Conservation (phyloP, 2,113 vertebrate genomes). For the Gobiocypris rarus region DNA sequence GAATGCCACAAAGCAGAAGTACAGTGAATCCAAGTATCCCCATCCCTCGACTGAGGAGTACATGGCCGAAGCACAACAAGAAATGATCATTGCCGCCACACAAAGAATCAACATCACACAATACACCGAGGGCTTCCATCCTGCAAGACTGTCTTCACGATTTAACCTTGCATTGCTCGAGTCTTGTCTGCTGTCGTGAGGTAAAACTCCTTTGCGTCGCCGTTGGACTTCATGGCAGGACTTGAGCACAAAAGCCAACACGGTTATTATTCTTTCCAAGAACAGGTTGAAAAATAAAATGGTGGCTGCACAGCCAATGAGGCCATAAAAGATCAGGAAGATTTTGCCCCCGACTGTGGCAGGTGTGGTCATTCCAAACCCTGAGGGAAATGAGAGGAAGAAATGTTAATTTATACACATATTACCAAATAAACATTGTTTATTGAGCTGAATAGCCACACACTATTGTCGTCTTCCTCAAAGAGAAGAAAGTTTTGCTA, state of each 20-base stretch:
- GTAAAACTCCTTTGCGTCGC: constrained; percentile 75
- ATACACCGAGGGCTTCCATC: constrained; percentile 98
- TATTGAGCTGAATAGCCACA: not conserved
- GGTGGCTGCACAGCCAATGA: constrained; percentile 92
- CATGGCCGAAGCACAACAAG: constrained; percentile 94
- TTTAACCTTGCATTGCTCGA: constrained; percentile 56
- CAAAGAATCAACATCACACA: constrained; percentile 95
- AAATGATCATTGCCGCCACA: constrained; percentile 85
- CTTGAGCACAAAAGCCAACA: constrained; percentile 88
- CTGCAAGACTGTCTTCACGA: constrained; percentile 73
- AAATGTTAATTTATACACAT: not conserved
- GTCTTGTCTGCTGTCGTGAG: constrained; percentile 63
- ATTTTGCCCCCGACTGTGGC: constrained; percentile 89
- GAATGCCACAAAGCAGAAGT: constrained; percentile 98
- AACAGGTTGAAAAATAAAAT: constrained; percentile 98
- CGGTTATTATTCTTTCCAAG: constrained; percentile 92
- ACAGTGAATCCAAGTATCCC: constrained; percentile 94
- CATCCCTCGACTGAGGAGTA: constrained; percentile 90
- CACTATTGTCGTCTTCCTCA: not conserved
- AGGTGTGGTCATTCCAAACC: constrained; percentile 97
- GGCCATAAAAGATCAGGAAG: constrained; percentile 95
- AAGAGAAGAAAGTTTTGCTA: constrained; percentile 54
- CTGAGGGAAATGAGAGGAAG: constrained; percentile 69
- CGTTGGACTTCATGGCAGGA: constrained; percentile 83
- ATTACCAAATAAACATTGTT: not conserved